phyloP scores from a whole-genome alignment of 1,140 invertebrate species.

The Zaprionus capensis region DNA sequence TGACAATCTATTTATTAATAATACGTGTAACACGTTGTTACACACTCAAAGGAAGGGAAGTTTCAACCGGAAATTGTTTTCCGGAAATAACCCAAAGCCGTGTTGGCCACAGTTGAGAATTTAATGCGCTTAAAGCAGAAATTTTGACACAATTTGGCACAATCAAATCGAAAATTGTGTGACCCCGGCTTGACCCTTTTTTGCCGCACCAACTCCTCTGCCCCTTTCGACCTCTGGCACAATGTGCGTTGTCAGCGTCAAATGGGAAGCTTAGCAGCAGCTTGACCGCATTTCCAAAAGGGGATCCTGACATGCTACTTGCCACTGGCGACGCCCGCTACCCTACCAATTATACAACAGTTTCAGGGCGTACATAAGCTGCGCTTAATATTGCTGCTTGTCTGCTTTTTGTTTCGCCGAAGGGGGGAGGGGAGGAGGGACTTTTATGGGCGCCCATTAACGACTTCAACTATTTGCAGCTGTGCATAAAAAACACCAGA shows the following conservation, averaged over 20 bases:
- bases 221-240: neutral
- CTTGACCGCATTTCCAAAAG: conserved; percentile 40
- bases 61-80: conserved; percentile 6
- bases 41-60: neutral
- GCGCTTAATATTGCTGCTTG: conserved; percentile 55
- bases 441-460: conserved; percentile 63
- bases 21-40: neutral
- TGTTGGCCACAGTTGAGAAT: conserved; percentile 34
- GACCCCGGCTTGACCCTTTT: conserved; percentile 57
- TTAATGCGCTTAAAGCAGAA: conserved; percentile 64
- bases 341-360: conserved; percentile 41
- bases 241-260: conserved; percentile 30
- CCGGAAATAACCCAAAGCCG: neutral
- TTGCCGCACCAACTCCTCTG: conserved; percentile 13
- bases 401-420: conserved; percentile 30
- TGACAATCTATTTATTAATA: conserved; percentile 2
- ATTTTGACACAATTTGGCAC: conserved; percentile 64
- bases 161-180: conserved; percentile 49
- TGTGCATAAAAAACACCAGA: conserved; percentile 53
- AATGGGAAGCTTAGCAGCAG: conserved; percentile 45
- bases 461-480: conserved; percentile 69
- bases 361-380: conserved; percentile 46
- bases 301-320: neutral
- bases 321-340: conserved; percentile 9
- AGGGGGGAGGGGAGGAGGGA: neutral